phyloP scores from a whole-genome alignment of 2,888 invertebrate genomes.

The Monochamus alternatus region DNA sequence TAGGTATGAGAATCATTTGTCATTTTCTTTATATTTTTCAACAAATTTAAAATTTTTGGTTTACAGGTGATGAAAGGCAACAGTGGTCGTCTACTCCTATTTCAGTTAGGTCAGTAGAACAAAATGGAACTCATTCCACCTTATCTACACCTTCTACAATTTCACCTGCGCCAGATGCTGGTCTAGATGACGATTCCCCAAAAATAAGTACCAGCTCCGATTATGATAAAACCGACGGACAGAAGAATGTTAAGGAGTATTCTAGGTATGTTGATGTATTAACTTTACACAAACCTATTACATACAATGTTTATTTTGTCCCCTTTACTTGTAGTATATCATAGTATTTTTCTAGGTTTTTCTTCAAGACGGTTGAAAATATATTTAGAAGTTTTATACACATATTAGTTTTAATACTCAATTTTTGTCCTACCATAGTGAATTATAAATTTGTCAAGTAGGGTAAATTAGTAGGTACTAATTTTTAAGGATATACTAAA shows the following conservation, averaged over 20 bases:
- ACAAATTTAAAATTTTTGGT: neutral
- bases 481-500: constrained; percentile 19
- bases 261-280: constrained; percentile 44
- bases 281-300: neutral
- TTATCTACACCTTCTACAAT: constrained; percentile 76
- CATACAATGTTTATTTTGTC: constrained; percentile 11
- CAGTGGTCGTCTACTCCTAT: constrained; percentile 63
- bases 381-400: constrained; percentile 37
- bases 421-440: constrained; percentile 38
- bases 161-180: constrained; percentile 72
- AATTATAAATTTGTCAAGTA: constrained; percentile 28
- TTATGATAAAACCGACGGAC: constrained; percentile 63
- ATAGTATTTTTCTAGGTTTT: constrained; percentile 34
- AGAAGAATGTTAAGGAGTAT: constrained; percentile 52
- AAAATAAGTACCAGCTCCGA: constrained; percentile 58
- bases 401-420: constrained; percentile 33
- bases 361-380: constrained; percentile 38
- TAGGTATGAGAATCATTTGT: constrained; percentile 65
- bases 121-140: constrained; percentile 65
- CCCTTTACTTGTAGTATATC: neutral
- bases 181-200: constrained; percentile 64
- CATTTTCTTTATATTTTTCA: no score
- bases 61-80: constrained; percentile 65
- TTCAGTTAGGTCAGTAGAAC: constrained; percentile 61
- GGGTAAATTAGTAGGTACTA: constrained; percentile 19